Evolutionary conservation across 2,113 vertebrate species (phyloP).

Genomic region (Neodontobutis hainanensis): DNA sequence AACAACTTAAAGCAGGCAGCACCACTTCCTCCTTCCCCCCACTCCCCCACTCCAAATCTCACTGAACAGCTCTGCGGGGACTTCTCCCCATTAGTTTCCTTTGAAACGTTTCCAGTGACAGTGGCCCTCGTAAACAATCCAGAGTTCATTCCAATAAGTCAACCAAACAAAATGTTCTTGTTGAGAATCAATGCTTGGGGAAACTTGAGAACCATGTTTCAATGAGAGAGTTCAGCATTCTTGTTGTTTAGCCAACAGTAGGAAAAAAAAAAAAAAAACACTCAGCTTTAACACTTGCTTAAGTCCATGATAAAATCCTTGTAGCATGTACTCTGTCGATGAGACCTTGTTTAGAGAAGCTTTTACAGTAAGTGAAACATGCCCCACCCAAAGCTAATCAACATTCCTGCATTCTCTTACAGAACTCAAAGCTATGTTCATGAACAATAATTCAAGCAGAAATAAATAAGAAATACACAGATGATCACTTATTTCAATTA

Average conservation of each 20-base stretch:
- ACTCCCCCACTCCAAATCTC: slow-evolving; percentile 19
- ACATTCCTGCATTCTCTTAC: slow-evolving; percentile 39
- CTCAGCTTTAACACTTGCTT: slow-evolving; percentile 35
- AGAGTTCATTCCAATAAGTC: slow-evolving; percentile 27
- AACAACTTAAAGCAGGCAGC: slow-evolving; percentile 24
- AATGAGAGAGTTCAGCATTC: slow-evolving; percentile 53
- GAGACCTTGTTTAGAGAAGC: slow-evolving; percentile 75
- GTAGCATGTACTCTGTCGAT: slow-evolving; percentile 68
- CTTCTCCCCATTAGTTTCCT: slow-evolving; percentile 4
- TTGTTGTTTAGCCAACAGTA: slow-evolving; percentile 49
- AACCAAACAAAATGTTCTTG: slow-evolving; percentile 30
- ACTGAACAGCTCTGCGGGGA: slow-evolving; percentile 21
- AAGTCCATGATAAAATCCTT: slow-evolving; percentile 62
- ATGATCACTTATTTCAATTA: too few species aligned
- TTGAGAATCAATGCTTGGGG: slow-evolving; percentile 18
- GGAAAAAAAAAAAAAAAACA: slow-evolving; percentile 36
- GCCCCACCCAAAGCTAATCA: slow-evolving; percentile 38
- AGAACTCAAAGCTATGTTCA: too few species aligned
- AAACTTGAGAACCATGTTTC: slow-evolving; percentile 19
- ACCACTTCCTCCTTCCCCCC: slow-evolving; percentile 18
- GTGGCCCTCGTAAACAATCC: slow-evolving; percentile 31
- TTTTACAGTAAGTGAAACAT: slow-evolving; percentile 37
- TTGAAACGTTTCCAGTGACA: slow-evolving; percentile 21
- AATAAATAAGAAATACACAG: too few species aligned
- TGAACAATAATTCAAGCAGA: too few species aligned